A percentile compares a stretch with the other conserved stretches of the same genome.
phyloP scores from a whole-genome alignment of 2,113 vertebrate genomes.

The Brachypteracias leptosomus region DNA sequence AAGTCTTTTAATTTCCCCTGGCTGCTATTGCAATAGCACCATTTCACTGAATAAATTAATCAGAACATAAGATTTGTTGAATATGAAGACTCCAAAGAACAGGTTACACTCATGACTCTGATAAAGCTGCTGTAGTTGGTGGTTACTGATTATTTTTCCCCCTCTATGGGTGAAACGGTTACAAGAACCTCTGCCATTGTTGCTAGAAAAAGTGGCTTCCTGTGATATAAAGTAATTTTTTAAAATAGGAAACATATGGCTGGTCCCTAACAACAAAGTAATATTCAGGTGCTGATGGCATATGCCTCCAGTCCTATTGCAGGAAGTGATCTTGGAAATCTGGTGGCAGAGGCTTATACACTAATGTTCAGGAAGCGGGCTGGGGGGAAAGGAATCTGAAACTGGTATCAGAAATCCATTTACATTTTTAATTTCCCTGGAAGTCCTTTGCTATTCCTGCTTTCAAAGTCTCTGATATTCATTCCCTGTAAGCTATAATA shows the following conservation, averaged over 20 bases:
- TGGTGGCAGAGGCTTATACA: constrained; percentile 3
- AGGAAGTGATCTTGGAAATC: constrained; percentile 60
- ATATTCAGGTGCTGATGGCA: constrained; percentile 67
- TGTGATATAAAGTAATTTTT: constrained; percentile 73
- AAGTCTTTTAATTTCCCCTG: constrained; percentile 36
- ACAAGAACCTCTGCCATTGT: constrained; percentile 47
- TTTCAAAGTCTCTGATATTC: background rate
- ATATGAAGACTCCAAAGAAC: background rate
- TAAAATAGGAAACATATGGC: constrained; percentile 76
- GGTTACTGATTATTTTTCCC: background rate
- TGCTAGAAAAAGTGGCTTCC: constrained; percentile 68
- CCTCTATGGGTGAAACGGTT: constrained; percentile 30
- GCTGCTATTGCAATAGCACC: constrained; percentile 27
- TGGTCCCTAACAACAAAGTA: constrained; percentile 53
- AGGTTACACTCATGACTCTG: background rate
- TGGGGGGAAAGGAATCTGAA: background rate
- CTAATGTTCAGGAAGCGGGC: constrained; percentile 15
- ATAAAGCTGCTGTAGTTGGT: background rate
- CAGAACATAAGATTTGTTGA: background rate
- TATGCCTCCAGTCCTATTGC: constrained; percentile 28
- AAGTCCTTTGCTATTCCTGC: background rate
- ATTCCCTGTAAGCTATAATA: background rate
- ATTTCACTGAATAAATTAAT: constrained; percentile 44
- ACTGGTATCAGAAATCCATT: background rate
- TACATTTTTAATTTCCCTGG: background rate